Base-by-base conservation (phyloP, 2,888 invertebrate genomes). In the Chelonus formosanus region DNA sequence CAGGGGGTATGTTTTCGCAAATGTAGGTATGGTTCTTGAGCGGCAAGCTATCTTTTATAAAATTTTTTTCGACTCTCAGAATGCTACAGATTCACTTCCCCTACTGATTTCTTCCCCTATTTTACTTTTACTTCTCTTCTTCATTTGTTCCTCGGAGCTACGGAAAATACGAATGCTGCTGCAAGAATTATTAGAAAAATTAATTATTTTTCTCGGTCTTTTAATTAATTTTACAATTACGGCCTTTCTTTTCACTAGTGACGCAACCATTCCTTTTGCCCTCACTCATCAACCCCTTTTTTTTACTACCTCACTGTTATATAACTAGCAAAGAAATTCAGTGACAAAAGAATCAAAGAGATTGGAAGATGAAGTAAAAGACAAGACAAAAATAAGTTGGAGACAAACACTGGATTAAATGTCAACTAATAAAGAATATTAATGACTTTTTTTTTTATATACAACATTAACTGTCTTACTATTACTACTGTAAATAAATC, bases 131-230 rank as follows among this genome's bases (percentile, higher is more conserved):
- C 57, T 32, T 47, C 31, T 53, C 20, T 36, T 31, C 48, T 47
- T 47, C 40, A 50, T 40, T 35, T 45, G 34, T 55, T 20, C 35
- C 43, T 52, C 44, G 40, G 20, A 31, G 20, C 34, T 50, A 40
- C 52, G 40, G 34, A 8, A 67, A 70, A 67, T 65, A 63, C 55
- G 76, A 74, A 73, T 73, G 72, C 72, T 73, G 72, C 72, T 73
- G 76, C 75, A 79, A 81, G 80, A 83, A 81, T 83, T 83, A 84
- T 83, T 82, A 82, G 83, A 83, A 83, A 84, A 84, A 83, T 83
- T 84, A 83, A 83, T 84, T 83, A 84, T 83, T 82, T 57, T 82
- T 77, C 75, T 77, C 78, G 76, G 81, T 77, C 83, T 81, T 80
- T 81, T 83, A 82, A 83, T 83, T 83, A 83, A 82, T 83, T 83